phyloP scores from a whole-genome alignment of 2,113 vertebrate genomes.

The Chrysemys picta region DNA sequence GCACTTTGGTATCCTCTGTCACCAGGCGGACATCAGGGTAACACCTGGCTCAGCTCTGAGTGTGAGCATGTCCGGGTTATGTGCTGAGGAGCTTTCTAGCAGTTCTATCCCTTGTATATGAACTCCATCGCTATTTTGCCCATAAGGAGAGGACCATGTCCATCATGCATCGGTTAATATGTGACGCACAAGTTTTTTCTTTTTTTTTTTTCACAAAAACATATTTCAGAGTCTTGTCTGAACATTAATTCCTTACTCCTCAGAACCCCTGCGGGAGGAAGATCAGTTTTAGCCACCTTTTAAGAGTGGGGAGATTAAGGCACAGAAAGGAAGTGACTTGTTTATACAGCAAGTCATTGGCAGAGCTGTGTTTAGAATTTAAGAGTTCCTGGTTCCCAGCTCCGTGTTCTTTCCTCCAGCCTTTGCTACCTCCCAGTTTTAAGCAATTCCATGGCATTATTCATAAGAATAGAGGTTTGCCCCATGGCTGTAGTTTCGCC shows the following conservation, averaged over 20 bases:
- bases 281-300: not conserved
- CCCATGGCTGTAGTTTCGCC: not conserved
- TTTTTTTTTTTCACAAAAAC: not conserved
- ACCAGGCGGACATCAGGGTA: not conserved
- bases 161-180: not conserved
- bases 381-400: not conserved
- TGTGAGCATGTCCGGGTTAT: fast-evolving
- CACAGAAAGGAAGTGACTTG: not conserved
- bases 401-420: not conserved
- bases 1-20: not conserved
- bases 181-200: not conserved
- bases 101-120: not conserved
- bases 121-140: not conserved
- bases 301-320: not conserved
- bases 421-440: not conserved
- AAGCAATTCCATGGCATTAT: not conserved
- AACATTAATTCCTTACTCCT: not conserved
- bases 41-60: not conserved
- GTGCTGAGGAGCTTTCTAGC: not conserved
- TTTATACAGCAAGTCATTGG: not conserved
- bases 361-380: not conserved
- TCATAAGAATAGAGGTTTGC: not conserved
- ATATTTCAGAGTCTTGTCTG: not conserved
- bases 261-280: not conserved
- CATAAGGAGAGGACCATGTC: too few relatives aligned